phyloP scores from a whole-genome alignment of 2,888 invertebrate genomes.

The Zaprionus bogoriensis region DNA sequence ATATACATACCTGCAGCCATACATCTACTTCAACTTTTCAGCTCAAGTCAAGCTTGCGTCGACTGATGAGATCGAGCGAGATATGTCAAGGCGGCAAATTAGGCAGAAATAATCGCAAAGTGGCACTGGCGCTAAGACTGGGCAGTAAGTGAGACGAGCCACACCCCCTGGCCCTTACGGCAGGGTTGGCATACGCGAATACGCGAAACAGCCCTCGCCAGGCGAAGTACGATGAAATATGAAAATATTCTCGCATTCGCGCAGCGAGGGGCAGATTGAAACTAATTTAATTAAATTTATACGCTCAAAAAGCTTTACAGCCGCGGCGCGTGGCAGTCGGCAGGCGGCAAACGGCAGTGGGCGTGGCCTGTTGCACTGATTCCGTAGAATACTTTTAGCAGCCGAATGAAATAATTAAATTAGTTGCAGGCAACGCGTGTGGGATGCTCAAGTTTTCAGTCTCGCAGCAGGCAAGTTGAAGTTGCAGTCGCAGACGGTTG shows the following conservation, averaged over 20 bases:
- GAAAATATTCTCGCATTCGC: conserved; percentile 14
- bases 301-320: conserved; percentile 50
- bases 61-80: no score
- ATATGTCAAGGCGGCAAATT: conserved; percentile 21
- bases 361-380: conserved; percentile 31
- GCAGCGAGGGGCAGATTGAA: conserved; percentile 30
- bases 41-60: no score
- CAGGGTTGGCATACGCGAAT: conserved; percentile 7
- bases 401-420: conserved; percentile 48
- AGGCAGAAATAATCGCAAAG: conserved; percentile 49
- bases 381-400: conserved; percentile 21
- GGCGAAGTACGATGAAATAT: conserved; percentile 16
- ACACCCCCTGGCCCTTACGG: neutral
- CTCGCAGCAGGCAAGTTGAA: neutral
- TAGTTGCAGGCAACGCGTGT: conserved; percentile 37
- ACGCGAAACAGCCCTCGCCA: conserved; percentile 14
- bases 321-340: conserved; percentile 33
- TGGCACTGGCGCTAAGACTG: conserved; percentile 31
- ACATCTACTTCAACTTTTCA: no score
- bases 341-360: neutral
- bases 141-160: conserved; percentile 5
- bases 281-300: conserved; percentile 62
- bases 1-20: no score
- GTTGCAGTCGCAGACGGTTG: conserved; percentile 4
- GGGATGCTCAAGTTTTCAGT: conserved; percentile 19